Conservation (phyloP, 2,888 invertebrate species). For the Volucella bombylans region DNA sequence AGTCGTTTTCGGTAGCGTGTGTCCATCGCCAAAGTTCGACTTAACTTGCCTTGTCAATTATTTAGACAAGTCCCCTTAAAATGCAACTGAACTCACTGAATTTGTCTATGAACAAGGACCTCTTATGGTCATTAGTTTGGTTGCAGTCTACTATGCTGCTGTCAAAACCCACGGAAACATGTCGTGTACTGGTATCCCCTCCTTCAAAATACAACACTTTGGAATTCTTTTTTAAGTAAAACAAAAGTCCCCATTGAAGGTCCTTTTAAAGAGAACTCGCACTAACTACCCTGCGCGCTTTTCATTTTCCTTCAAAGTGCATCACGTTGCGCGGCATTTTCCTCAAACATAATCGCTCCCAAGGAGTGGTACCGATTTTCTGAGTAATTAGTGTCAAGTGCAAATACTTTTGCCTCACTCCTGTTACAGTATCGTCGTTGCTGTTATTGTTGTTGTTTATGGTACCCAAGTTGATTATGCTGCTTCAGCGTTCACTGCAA, state of each 20-base stretch:
- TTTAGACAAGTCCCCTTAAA: too few species aligned
- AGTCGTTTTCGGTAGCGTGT: too few species aligned
- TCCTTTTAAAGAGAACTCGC: not conserved
- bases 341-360: conserved; percentile 38
- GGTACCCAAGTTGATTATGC: conserved; percentile 51
- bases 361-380: conserved; percentile 68
- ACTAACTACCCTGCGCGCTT: conserved; percentile 26
- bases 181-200: not conserved
- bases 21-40: too few species aligned
- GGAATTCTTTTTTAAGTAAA: conserved; percentile 1
- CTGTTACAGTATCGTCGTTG: conserved; percentile 54
- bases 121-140: not conserved
- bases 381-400: conserved; percentile 73
- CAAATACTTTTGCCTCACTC: conserved; percentile 66
- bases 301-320: conserved; percentile 3
- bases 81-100: too few species aligned
- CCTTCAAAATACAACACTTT: conserved; percentile 5
- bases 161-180: not conserved
- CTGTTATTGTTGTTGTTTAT: conserved; percentile 64
- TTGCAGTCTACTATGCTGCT: not conserved
- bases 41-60: too few species aligned
- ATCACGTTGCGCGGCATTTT: conserved; percentile 40
- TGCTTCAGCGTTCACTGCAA: conserved; percentile 44
- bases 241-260: not conserved
- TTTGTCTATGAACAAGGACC: too few species aligned